Percentiles rank a stretch among this genome's conserved stretches.
Conservation (phyloP, 2,113 vertebrate species). For the Holacanthus passer region DNA sequence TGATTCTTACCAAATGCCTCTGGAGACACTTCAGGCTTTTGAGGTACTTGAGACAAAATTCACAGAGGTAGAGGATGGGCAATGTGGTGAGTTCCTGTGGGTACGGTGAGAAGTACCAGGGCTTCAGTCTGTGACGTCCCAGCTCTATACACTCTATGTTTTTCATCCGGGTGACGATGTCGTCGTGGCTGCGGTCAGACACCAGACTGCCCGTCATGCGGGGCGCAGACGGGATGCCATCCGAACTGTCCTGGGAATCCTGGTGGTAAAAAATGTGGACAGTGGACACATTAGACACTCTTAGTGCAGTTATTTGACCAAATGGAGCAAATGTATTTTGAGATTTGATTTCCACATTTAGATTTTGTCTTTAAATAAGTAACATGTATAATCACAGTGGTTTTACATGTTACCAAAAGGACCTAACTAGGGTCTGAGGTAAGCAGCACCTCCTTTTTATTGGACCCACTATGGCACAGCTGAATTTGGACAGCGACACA, state of each 20-base stretch:
- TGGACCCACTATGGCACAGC: conserved; percentile 51
- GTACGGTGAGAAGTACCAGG: conserved; percentile 97
- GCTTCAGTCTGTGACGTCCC: conserved; percentile 93
- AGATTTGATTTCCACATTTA: conserved; percentile 24
- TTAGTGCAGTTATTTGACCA: neutral
- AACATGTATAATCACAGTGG: conserved; percentile 29
- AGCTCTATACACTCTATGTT: conserved; percentile 96
- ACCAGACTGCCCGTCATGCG: conserved; percentile 96
- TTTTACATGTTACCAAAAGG: conserved; percentile 23
- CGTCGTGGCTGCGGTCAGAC: conserved; percentile 95
- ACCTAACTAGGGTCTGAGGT: conserved; percentile 42
- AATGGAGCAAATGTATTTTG: neutral
- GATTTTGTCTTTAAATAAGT: conserved; percentile 4
- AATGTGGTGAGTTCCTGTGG: conserved; percentile 93
- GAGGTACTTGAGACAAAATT: conserved; percentile 97
- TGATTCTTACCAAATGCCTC: conserved; percentile 90
- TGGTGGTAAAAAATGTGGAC: conserved; percentile 60
- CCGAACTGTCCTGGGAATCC: conserved; percentile 96
- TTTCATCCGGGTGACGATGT: conserved; percentile 96
- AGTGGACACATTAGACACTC: neutral
- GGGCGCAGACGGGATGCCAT: conserved; percentile 91
- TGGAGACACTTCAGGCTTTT: conserved; percentile 97
- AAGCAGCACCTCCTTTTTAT: conserved; percentile 48
- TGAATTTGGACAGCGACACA: conserved; percentile 61
- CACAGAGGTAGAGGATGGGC: conserved; percentile 96